Evolutionary conservation across 2,113 vertebrate species (phyloP), one percentile per base, ranked within the genome.

Genomic region (Chaenocephalus aceratus): DNA sequence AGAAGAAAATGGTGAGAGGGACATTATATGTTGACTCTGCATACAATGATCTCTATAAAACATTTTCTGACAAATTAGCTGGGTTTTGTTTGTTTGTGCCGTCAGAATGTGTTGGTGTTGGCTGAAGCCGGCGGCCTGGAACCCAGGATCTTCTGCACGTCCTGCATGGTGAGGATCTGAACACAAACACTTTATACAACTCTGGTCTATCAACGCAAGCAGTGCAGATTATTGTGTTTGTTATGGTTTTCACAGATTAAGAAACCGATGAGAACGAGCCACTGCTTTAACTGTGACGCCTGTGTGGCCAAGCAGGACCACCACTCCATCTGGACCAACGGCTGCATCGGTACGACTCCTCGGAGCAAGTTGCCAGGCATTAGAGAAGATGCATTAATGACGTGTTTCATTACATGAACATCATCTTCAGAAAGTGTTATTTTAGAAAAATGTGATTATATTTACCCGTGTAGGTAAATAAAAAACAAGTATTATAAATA

Each of bases 271-370:
- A 92, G 97, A 80, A 95, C 97, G 2, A 84, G 94, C 75, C 97
- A 99, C 82, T 99, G 98, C 92, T 93, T 94, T 18, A 51, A 75
- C 48, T 99, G 98, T 73, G 95, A 96, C 15, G 91, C 94, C 9
- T 99, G 98, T 67, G 95, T 99, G 30, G 97, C 97, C 8, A 97
- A 95, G 64, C 97, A 96, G 1, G 98, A 99, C 83, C 97, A 99
- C 41, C 98, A 99, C 92, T 98, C 97, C 3, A 12, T 96, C 44
- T 99, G 97, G 97, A 97, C 93, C 83, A 97, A 97, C 79, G 87
- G 84, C 75, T 99, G 98, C 88, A 85, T 99, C 89, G 97, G 97
- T 98, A 77, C 92, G 34, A 48, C 23, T 26, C 26, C 26, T 26
- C 26, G 26, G 26, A 26, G 26, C 26, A 26, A 26, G 26, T 26